Conservation (phyloP, 2,113 vertebrate genomes). For the Pimephales promelas region DNA sequence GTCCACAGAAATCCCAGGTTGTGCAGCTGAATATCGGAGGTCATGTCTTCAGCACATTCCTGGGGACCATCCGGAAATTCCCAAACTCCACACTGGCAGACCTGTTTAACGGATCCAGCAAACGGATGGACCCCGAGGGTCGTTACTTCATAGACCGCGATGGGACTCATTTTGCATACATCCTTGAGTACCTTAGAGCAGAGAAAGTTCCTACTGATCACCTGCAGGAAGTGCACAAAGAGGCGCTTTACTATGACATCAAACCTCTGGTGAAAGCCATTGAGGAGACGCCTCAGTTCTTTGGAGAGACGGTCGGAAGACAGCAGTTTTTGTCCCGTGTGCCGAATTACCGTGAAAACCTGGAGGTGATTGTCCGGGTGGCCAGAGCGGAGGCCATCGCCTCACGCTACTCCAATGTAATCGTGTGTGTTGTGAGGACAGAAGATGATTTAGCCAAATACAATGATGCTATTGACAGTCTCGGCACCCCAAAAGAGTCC, state of each 20-base stretch:
- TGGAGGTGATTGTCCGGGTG: constrained; percentile 88
- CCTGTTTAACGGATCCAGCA: constrained; percentile 75
- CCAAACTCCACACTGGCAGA: constrained; percentile 83
- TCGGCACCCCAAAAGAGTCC: constrained; percentile 81
- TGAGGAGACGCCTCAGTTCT: constrained; percentile 85
- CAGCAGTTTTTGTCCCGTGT: constrained; percentile 88
- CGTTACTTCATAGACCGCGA: constrained; percentile 88
- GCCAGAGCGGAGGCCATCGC: constrained; percentile 88
- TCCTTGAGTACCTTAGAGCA: constrained; percentile 87
- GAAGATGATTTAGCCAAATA: constrained; percentile 78
- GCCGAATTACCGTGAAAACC: constrained; percentile 87
- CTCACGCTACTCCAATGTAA: constrained; percentile 75
- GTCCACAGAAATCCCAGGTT: constrained; percentile 70
- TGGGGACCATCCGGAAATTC: constrained; percentile 82
- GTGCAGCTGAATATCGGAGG: constrained; percentile 88
- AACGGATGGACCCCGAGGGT: constrained; percentile 76
- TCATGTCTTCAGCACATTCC: constrained; percentile 79
- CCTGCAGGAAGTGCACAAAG: constrained; percentile 82
- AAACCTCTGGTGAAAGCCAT: constrained; percentile 83
- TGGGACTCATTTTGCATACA: constrained; percentile 80
- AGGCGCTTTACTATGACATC: constrained; percentile 86
- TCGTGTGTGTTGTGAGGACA: constrained; percentile 80
- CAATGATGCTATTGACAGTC: constrained; percentile 70
- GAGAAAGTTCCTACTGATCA: constrained; percentile 78
- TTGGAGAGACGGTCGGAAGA: constrained; percentile 86